Conservation (phyloP, 2,113 vertebrate species). For the Lepisosteus osseus region DNA sequence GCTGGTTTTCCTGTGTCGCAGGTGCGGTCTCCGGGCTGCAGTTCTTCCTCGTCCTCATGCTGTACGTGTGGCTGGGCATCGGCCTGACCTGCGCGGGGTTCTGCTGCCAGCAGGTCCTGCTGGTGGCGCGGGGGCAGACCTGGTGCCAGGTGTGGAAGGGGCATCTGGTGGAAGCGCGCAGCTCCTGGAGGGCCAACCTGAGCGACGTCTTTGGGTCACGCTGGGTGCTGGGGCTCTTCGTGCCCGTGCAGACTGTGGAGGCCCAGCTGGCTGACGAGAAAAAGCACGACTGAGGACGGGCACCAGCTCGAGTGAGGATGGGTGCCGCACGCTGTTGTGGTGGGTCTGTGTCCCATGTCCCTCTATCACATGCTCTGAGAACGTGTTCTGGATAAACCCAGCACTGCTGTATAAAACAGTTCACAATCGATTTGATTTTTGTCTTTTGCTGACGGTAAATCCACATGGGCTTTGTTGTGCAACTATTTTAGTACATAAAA, state of each 20-base stretch:
- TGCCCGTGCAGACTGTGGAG: conserved; percentile 82
- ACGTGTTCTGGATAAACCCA: too few species aligned
- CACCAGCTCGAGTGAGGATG: too few species aligned
- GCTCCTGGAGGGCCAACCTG: conserved; percentile 84
- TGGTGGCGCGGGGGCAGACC: conserved; percentile 88
- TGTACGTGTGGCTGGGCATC: conserved; percentile 94
- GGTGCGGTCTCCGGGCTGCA: conserved; percentile 88
- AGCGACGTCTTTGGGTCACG: conserved; percentile 87
- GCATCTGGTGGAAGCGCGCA: conserved; percentile 60
- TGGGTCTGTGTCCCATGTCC: too few species aligned
- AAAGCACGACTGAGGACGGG: conserved; percentile 54
- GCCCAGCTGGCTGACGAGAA: conserved; percentile 41
- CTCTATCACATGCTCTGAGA: too few species aligned
- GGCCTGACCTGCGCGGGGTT: conserved; percentile 92
- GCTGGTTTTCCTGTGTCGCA: conserved; percentile 38
- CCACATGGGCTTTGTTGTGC: too few species aligned
- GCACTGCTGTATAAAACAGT: too few species aligned
- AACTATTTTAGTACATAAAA: too few species aligned
- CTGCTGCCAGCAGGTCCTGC: conserved; percentile 92
- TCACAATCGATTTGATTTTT: too few species aligned
- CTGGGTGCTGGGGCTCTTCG: conserved; percentile 86
- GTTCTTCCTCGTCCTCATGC: conserved; percentile 95
- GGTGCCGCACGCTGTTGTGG: too few species aligned
- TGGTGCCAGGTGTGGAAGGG: conserved; percentile 86
- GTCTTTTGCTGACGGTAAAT: too few species aligned